Conservation (phyloP, 2,888 invertebrate genomes). For the Metacarcinus magister region DNA sequence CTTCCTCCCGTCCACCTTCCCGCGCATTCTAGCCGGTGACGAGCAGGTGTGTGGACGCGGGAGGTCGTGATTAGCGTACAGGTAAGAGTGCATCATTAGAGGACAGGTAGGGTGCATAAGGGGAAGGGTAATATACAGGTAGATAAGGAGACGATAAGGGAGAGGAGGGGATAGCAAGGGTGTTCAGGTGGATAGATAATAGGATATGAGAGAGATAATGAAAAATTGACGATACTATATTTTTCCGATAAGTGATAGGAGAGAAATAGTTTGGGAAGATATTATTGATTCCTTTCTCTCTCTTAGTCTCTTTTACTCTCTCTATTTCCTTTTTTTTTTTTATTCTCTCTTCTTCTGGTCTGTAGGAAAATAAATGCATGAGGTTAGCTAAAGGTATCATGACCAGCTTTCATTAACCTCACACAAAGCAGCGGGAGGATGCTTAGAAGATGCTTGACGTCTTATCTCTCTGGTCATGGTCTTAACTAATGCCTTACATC, state of each 20-base stretch:
- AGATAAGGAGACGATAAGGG: not conserved
- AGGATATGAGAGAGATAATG: not conserved
- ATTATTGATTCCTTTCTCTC: not conserved
- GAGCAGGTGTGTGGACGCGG: not conserved
- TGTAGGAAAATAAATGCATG: not conserved
- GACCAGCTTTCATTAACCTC: not conserved
- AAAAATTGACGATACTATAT: not conserved
- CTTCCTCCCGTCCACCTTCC: not conserved
- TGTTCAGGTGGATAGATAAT: not conserved
- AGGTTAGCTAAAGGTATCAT: not conserved
- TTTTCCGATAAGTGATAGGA: not conserved
- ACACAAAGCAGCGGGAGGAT: not conserved
- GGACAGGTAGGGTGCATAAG: slow-evolving; percentile 6
- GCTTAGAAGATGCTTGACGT: not conserved
- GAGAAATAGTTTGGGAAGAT: not conserved
- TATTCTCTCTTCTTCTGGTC: too few relatives aligned
- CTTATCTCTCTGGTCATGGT: not conserved
- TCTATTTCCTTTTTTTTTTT: too few relatives aligned
- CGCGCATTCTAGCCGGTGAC: not conserved
- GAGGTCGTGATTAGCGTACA: not conserved
- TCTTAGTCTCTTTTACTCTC: too few relatives aligned
- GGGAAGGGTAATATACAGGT: not conserved
- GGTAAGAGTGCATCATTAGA: not conserved
- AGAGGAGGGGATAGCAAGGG: not conserved
- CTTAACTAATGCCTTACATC: not conserved